Evolutionary conservation across 2,888 invertebrate species (phyloP).

Genomic region (Scelioninae gen. 2): DNA sequence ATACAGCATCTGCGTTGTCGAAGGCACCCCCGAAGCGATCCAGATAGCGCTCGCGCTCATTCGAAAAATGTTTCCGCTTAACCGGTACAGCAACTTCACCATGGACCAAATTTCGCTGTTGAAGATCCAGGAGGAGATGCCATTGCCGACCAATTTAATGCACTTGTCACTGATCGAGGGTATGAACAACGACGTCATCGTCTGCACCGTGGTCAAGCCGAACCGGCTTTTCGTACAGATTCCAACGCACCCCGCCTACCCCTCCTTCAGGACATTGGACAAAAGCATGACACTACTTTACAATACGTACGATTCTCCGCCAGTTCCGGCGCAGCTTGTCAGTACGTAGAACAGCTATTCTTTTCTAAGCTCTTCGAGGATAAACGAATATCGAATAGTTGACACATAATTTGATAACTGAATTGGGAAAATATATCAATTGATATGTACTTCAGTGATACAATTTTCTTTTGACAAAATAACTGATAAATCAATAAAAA

Average conservation of each 20-base stretch:
- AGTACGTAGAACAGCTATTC: too few species aligned
- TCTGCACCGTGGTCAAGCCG: slow-evolving; percentile 90
- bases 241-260: slow-evolving; percentile 95
- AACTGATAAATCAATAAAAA: too few species aligned
- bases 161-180: slow-evolving; percentile 92
- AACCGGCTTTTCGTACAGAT: slow-evolving; percentile 96
- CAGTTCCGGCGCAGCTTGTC: slow-evolving; percentile 86
- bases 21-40: slow-evolving; percentile 88
- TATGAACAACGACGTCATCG: slow-evolving; percentile 93
- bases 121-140: slow-evolving; percentile 61
- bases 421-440: too few species aligned
- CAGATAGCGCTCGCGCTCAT: slow-evolving; percentile 90
- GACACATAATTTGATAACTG: too few species aligned
- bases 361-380: too few species aligned
- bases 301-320: slow-evolving; percentile 85
- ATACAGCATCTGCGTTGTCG: slow-evolving; percentile 89
- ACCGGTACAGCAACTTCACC: slow-evolving; percentile 87
- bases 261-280: slow-evolving; percentile 87
- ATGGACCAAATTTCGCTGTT: slow-evolving; percentile 77
- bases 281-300: slow-evolving; percentile 90
- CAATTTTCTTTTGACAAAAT: too few species aligned
- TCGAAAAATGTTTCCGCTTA: slow-evolving; percentile 88
- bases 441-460: too few species aligned
- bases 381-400: too few species aligned
- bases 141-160: slow-evolving; percentile 67